phyloP scores from a whole-genome alignment of 2,113 vertebrate species.

The Potamarius usumacintae region DNA sequence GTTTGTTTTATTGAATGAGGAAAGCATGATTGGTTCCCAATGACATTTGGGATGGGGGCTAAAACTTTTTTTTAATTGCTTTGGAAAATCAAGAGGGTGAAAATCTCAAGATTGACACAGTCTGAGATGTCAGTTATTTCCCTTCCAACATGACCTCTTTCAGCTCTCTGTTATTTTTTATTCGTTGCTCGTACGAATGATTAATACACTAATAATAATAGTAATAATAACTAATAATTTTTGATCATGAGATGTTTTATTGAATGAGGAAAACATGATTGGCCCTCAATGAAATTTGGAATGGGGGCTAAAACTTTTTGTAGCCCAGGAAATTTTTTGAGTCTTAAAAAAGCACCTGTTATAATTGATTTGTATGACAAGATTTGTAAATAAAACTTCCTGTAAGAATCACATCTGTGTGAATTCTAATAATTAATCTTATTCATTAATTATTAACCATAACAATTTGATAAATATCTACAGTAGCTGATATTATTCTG shows the following conservation, averaged over 20 bases:
- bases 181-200: neutral
- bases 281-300: neutral
- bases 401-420: neutral
- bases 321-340: neutral
- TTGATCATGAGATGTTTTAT: neutral
- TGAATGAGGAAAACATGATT: neutral
- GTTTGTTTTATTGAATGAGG: too few species aligned
- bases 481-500: neutral
- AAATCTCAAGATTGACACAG: slow-evolving; percentile 19
- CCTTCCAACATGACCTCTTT: neutral
- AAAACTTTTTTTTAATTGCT: too few species aligned
- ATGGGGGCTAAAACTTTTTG: neutral
- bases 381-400: neutral
- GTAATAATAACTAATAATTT: neutral
- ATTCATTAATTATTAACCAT: neutral
- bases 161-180: neutral
- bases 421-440: neutral
- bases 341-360: neutral
- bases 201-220: neutral
- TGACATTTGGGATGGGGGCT: too few species aligned
- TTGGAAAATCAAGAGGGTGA: slow-evolving; percentile 16
- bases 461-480: neutral
- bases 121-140: slow-evolving; percentile 48
- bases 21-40: too few species aligned
- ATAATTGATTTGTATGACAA: neutral